Base-by-base conservation (phyloP, 2,113 vertebrate genomes). In the Xiphophorus maculatus region DNA sequence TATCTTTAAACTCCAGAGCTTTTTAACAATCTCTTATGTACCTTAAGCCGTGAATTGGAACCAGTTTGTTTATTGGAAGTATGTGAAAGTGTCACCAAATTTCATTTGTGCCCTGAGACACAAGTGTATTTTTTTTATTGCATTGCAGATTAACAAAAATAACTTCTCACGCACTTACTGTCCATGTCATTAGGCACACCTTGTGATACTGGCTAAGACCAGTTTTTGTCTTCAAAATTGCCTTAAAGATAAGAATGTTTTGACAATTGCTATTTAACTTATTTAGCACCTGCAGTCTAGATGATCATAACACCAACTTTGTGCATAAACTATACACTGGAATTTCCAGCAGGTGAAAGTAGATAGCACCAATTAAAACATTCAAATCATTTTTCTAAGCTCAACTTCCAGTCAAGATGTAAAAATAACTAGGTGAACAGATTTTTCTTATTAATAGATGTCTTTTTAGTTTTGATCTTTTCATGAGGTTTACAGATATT, bases 381-480 rank as follows among this genome's bases (percentile, higher is more conserved):
- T 54, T 25, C 3, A 44, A 44, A 19, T 7, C 4, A 19, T 17
- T 48, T 48, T 48, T 48, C 44, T 22, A 19, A 19, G 14, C 4
- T 48, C 44, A 48, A 58, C 51, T n/a, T 58, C 9, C 29, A 32
- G 32, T 19, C 15, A 63, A 66, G 35, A 15, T 2, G n/a, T 2
- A 22, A 22, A 66, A 27, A 25, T n/a, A 27, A 27, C 25, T 22
- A n/a, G 25, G 64, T 44, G 12, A 66, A 27, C 1, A 37, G 27
- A 66, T 40, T 44, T 37, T 14, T 37, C 40, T 25, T 64, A 61
- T 62, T 66, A 15, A 42, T 3, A 77, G 33, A 63, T 37, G 12
- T 54, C 48, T 5, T 51, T 32, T 19, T 15, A 37, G 28, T 27
- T 69, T 74, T 71, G 11, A 32, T 63, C 28, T 63, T 69, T 79